These are phyloP conservation scores for Latrodectus geometricus DNA, from an alignment of 1,140 invertebrate genomes.

Conservation along the genomic window DNA sequence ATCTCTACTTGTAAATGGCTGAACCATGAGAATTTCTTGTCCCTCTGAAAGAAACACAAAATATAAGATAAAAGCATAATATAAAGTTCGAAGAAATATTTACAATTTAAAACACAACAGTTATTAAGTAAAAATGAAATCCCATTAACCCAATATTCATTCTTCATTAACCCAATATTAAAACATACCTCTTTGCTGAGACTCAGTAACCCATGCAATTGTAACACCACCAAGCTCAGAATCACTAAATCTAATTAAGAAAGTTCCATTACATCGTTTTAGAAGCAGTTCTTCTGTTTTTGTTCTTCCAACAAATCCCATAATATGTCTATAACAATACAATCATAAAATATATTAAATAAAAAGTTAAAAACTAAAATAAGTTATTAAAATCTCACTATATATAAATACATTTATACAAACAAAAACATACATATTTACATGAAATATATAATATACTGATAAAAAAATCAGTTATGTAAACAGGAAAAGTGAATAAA, in stretches of 20 bases:
- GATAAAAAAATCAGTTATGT: too few relatives aligned
- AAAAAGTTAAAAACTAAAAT: background rate
- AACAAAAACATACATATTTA: too few relatives aligned
- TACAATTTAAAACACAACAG: background rate
- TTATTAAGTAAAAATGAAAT: constrained; percentile 13
- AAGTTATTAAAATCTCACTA: too few relatives aligned
- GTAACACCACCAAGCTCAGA: constrained; percentile 95
- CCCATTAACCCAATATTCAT: too few relatives aligned
- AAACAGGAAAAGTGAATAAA: too few relatives aligned
- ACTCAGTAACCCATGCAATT: constrained; percentile 90
- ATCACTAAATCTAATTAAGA: constrained; percentile 93
- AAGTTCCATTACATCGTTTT: constrained; percentile 84
- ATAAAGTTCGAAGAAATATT: background rate
- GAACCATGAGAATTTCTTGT: constrained; percentile 84
- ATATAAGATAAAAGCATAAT: background rate
- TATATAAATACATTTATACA: too few relatives aligned
- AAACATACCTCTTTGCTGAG: constrained; percentile 65
- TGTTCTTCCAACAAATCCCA: constrained; percentile 91
- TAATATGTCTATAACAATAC: constrained; percentile 75
- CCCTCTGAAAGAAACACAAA: constrained; percentile 71
- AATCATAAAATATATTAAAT: constrained; percentile 12
- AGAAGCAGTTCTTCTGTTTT: constrained; percentile 88
- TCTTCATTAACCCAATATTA: constrained; percentile 16
- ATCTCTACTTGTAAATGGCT: constrained; percentile 93
- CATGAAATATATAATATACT: too few relatives aligned